A percentile compares a stretch with the other conserved stretches of the same genome.
These are phyloP conservation scores for Mythimna ferrago DNA, from an alignment of 2,888 invertebrate species.

Conservation along the genomic window DNA sequence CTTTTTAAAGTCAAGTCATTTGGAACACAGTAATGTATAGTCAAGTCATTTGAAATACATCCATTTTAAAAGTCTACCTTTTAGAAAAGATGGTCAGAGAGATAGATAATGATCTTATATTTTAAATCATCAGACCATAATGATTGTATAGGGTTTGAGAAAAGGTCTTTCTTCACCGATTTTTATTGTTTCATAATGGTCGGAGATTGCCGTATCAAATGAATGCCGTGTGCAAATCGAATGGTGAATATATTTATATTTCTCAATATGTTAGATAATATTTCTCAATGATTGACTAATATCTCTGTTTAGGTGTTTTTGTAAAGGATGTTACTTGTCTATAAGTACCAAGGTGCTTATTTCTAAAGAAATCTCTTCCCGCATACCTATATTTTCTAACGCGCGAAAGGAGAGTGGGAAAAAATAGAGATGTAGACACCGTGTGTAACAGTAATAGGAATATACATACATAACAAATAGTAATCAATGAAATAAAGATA, in stretches of 20 bases:
- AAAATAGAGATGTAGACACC: too few relatives aligned
- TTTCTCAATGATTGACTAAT: constrained; percentile 1
- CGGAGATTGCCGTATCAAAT: neutral
- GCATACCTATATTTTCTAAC: too few relatives aligned
- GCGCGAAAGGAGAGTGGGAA: too few relatives aligned
- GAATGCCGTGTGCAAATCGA: constrained; percentile 17
- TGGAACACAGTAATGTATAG: neutral
- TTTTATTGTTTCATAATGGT: constrained; percentile 39
- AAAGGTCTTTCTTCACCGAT: constrained; percentile 8
- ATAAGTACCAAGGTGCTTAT: too few relatives aligned
- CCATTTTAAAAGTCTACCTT: constrained; percentile 21
- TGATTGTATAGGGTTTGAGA: constrained; percentile 1
- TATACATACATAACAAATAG: too few relatives aligned
- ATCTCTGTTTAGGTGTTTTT: neutral
- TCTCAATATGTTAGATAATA: neutral
- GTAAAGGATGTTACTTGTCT: too few relatives aligned
- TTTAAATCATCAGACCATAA: neutral
- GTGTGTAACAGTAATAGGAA: too few relatives aligned
- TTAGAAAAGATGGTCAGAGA: constrained; percentile 7
- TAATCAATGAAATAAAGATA: too few relatives aligned
- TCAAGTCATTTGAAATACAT: constrained; percentile 4
- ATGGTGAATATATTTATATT: neutral
- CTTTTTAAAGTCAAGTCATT: constrained; percentile 18
- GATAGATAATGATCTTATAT: constrained; percentile 20
- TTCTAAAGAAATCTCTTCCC: too few relatives aligned